Evolutionary conservation across 1,140 invertebrate genomes (phyloP).

Genomic region (Macrotrachela quadricornifera): DNA sequence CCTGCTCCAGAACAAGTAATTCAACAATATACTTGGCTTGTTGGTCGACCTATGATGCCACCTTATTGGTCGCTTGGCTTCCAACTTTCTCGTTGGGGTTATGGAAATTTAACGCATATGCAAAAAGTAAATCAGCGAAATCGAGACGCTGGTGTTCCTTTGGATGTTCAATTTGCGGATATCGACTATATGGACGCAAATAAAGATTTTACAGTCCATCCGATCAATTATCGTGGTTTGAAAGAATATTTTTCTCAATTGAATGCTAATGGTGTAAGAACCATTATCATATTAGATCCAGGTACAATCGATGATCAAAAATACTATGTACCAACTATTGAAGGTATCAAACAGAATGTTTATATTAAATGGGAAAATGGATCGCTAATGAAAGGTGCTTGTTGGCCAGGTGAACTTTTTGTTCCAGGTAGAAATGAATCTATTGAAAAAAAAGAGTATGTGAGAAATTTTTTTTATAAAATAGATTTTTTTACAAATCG

Average conservation of each 20-base stretch:
- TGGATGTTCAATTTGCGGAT: constrained; percentile 28
- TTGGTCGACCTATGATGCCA: constrained; percentile 38
- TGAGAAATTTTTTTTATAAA: background rate
- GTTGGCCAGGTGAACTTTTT: constrained; percentile 9
- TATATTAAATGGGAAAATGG: constrained; percentile 36
- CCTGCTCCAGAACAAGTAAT: constrained; percentile 43
- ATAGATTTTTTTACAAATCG: constrained; percentile 57
- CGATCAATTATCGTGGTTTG: constrained; percentile 15
- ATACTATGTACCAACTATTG: constrained; percentile 15
- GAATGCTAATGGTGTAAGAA: constrained; percentile 18
- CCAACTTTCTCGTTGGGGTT: constrained; percentile 49
- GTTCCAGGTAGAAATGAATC: constrained; percentile 33
- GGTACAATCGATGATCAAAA: constrained; percentile 18
- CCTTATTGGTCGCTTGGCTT: constrained; percentile 70
- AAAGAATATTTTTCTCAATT: constrained; percentile 18
- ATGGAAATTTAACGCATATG: constrained; percentile 14
- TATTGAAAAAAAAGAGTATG: constrained; percentile 19
- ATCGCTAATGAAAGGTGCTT: background rate
- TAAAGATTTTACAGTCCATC: constrained; percentile 21
- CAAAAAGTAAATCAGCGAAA: constrained; percentile 10
- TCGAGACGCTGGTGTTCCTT: constrained; percentile 12
- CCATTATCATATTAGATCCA: constrained; percentile 24
- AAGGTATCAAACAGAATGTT: constrained; percentile 39
- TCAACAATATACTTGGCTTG: constrained; percentile 46
- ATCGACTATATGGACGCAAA: constrained; percentile 23